phyloP scores from a whole-genome alignment of 2,888 invertebrate species.

The Tenthredo distinguenda region DNA sequence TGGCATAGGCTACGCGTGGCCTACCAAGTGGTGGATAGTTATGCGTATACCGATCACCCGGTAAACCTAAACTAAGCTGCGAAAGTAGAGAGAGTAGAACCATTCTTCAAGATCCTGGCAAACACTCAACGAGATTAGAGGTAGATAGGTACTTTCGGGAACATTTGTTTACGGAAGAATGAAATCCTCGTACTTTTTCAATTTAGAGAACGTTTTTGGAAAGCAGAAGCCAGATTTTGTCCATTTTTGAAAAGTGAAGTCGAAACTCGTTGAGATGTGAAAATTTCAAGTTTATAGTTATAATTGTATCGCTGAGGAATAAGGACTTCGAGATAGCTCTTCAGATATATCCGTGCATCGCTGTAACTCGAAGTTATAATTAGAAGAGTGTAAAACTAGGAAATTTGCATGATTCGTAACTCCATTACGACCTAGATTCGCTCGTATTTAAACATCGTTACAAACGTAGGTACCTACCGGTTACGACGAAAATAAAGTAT shows the following conservation, averaged over 20 bases:
- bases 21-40: background rate
- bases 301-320: background rate
- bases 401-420: conserved; percentile 1
- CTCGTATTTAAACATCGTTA: background rate
- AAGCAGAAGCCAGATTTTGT: background rate
- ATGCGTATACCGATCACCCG: background rate
- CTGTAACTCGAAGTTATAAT: background rate
- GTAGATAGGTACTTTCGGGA: background rate
- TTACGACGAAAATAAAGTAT: background rate
- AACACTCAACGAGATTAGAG: background rate
- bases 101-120: background rate
- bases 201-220: background rate
- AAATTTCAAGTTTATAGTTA: background rate
- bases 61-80: background rate
- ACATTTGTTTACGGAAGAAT: background rate
- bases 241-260: background rate
- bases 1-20: conserved; percentile 1
- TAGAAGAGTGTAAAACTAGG: conserved; percentile 5
- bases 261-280: background rate
- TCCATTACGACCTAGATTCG: background rate
- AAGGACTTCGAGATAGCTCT: background rate
- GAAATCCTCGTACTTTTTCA: background rate
- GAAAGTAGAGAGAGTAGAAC: background rate
- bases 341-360: background rate
- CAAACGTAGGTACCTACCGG: background rate